Base-by-base conservation (phyloP, 2,888 invertebrate species). In the Aspidapion aeneum region DNA sequence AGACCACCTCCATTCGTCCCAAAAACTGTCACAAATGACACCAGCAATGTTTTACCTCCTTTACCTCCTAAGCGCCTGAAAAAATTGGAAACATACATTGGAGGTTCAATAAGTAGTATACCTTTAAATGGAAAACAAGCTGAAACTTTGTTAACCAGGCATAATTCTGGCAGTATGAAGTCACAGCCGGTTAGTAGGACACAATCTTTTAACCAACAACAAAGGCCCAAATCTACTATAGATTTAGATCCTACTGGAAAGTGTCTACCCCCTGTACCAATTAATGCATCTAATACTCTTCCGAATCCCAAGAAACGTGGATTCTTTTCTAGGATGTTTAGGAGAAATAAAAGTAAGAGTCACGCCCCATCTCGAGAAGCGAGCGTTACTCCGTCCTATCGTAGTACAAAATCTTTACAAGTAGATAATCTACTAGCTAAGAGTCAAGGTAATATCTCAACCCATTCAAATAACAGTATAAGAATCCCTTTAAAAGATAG, bases 11-110 rank as follows among this genome's bases (percentile, higher is more conserved):
- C 58, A 9, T 18, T 52, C 5, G 17, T 64, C 21, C 63, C 64
- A 59, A 69, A 73, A 66, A 73, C 75, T 1, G 85, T 85, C 57
- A 84, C 85, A 64, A 82, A 82, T 62, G 61, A 65, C 5, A 88
- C 87, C 68, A 84, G 21, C 35, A 52, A 52, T 17, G 17, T 55
- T 2, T 82, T 90, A 54, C 93, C 93, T 1, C 93, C 93, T 0
- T 73, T 93, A 62, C 93, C 93, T 0, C 94, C 94, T 0, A 94
- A 93, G 75, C 86, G 93, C 57, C 82, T 87, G 1, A 87, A 87
- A 60, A 88, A 87, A 68, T 72, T 78, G 18, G 79, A 80, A 72
- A 79, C 80, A 1, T 78, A 75, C 57, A 79, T 80, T 19, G 76
- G 78, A 1, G 77, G 70, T 18, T 74, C 75, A 0, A 69, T 68